Evolutionary conservation across 1,140 invertebrate genomes (phyloP).

Genomic region (Ptiloglossa arizonensis): DNA sequence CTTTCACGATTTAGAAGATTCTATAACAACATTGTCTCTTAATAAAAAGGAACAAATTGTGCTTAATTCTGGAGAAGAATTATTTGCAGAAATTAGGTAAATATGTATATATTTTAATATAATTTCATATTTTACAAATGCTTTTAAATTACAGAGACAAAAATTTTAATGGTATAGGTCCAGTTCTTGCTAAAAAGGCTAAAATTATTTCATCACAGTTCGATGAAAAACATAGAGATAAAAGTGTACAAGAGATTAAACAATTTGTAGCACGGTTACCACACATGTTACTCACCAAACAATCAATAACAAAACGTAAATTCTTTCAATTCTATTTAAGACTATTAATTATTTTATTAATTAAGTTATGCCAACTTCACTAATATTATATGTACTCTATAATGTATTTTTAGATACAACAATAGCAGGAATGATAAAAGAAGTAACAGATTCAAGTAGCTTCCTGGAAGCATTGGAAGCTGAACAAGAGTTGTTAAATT

Average conservation of each 20-base stretch:
- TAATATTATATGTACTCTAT: slow-evolving; percentile 9
- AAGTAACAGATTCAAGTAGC: slow-evolving; percentile 85
- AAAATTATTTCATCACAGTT: slow-evolving; percentile 92
- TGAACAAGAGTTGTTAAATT: slow-evolving; percentile 96
- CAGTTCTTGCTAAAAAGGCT: slow-evolving; percentile 92
- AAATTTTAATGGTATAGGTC: slow-evolving; percentile 96
- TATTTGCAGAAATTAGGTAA: slow-evolving; percentile 91
- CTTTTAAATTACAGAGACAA: slow-evolving; percentile 87
- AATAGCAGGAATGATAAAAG: slow-evolving; percentile 89
- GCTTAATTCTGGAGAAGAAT: slow-evolving; percentile 94
- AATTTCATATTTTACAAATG: background rate
- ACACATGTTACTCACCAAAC: slow-evolving; percentile 93
- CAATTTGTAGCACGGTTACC: slow-evolving; percentile 95
- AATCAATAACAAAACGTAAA: slow-evolving; percentile 87
- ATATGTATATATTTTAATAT: slow-evolving; percentile 8
- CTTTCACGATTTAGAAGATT: slow-evolving; percentile 88
- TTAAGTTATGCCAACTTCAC: background rate
- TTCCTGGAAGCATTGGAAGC: slow-evolving; percentile 87
- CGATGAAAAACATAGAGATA: slow-evolving; percentile 92
- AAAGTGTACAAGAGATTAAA: slow-evolving; percentile 96
- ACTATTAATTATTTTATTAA: background rate
- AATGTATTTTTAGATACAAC: slow-evolving; percentile 85
- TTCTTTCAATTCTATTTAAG: slow-evolving; percentile 7
- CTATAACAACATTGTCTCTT: slow-evolving; percentile 83
- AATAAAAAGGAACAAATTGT: slow-evolving; percentile 91